Conservation (phyloP, 2,888 invertebrate genomes). For the Scaptomyza parva region DNA sequence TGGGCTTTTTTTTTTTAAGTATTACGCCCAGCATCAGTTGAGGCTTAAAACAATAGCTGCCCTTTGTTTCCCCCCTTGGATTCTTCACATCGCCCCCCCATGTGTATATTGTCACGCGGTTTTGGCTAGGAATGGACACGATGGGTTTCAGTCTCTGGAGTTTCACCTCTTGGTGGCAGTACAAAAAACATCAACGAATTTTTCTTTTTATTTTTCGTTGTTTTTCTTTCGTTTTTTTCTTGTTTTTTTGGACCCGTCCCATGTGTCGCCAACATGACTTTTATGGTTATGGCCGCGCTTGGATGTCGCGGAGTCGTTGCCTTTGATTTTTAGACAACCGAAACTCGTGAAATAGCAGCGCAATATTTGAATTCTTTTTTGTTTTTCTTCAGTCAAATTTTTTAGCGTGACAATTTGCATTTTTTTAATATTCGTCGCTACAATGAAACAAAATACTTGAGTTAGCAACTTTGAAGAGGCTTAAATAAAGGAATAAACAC, state of each 20-base stretch:
- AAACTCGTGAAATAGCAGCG: constrained; percentile 29
- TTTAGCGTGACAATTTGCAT: constrained; percentile 60
- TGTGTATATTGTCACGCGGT: constrained; percentile 46
- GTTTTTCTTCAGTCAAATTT: constrained; percentile 36
- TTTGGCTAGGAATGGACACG: constrained; percentile 16
- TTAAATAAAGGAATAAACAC: background rate
- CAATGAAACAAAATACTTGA: constrained; percentile 46
- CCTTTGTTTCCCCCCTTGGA: background rate
- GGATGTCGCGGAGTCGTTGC: constrained; percentile 43
- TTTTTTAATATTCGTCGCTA: constrained; percentile 51
- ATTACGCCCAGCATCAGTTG: constrained; percentile 35
- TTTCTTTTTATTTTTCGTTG: background rate
- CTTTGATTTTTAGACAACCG: constrained; percentile 69
- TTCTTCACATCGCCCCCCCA: background rate
- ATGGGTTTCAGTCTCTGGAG: constrained; percentile 57
- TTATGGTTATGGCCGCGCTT: constrained; percentile 73
- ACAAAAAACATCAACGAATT: constrained; percentile 29
- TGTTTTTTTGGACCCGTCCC: constrained; percentile 63
- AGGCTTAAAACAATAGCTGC: constrained; percentile 39
- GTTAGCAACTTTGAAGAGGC: background rate
- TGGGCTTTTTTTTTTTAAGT: constrained; percentile 73
- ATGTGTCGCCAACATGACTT: constrained; percentile 77
- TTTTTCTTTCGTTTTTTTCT: constrained; percentile 1
- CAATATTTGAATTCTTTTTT: constrained; percentile 66
- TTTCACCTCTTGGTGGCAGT: constrained; percentile 75